Conservation (phyloP, 2,797 vertebrate genomes). For the Helarctos malayanus region DNA sequence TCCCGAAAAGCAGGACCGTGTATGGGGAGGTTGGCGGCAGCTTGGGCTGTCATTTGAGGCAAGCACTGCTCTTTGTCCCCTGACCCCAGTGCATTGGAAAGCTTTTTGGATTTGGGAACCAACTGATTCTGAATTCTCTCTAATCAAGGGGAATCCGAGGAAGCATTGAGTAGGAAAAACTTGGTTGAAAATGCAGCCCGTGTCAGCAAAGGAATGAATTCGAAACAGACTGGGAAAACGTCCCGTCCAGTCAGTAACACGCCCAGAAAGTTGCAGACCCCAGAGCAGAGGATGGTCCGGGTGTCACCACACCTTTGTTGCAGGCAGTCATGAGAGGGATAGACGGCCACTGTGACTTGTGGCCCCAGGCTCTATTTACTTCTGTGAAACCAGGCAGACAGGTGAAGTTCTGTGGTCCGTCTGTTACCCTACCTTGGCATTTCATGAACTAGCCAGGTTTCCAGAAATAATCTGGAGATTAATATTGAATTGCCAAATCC, state of each 20-base stretch:
- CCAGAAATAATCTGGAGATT: constrained; percentile 5
- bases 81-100: neutral
- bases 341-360: neutral
- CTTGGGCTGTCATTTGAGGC: neutral
- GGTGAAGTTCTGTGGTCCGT: neutral
- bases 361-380: neutral
- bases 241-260: neutral
- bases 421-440: neutral
- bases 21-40: neutral
- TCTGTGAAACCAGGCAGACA: neutral
- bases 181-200: neutral
- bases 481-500: neutral
- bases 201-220: neutral
- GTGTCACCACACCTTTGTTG: neutral
- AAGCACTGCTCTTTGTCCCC: neutral
- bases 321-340: neutral
- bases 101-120: neutral
- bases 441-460: neutral
- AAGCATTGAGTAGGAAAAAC: neutral
- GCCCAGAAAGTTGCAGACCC: neutral
- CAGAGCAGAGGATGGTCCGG: neutral
- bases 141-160: neutral
- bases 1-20: neutral
- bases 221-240: neutral
- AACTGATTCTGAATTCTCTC: neutral